These are phyloP conservation scores for Galaxias olidus DNA, from an alignment of 2,797 vertebrate species.

Conservation along the genomic window DNA sequence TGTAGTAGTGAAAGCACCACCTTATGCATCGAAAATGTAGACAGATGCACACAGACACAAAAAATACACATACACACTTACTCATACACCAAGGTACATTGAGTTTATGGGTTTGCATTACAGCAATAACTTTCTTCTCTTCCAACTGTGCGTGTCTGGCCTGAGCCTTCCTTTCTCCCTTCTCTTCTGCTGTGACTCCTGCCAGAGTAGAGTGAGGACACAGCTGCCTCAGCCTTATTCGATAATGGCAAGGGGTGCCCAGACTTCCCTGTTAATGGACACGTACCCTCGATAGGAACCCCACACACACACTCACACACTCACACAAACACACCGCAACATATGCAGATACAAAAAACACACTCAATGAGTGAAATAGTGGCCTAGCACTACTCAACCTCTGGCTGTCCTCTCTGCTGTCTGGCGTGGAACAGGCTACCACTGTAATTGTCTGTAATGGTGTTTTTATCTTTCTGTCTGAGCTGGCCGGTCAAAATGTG, in stretches of 20 bases:
- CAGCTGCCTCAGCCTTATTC: slow-evolving; percentile 1
- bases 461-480: not conserved
- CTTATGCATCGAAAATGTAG: not conserved
- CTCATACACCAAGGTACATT: no score
- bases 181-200: not conserved
- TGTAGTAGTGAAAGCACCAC: no score
- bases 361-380: not conserved
- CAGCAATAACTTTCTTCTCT: no score
- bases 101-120: no score
- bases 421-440: not conserved
- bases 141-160: no score
- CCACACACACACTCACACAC: not conserved
- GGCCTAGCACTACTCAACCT: not conserved
- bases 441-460: slow-evolving; percentile 20
- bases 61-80: not conserved
- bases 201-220: not conserved
- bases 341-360: not conserved
- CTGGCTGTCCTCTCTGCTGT: not conserved
- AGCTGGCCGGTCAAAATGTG: not conserved
- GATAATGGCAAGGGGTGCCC: slow-evolving; percentile 5
- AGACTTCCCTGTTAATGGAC: not conserved
- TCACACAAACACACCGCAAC: not conserved
- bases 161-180: not conserved
- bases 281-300: not conserved
- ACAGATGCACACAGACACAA: not conserved